phyloP scores from a whole-genome alignment of 2,113 vertebrate genomes.

The Sterna hirundo region DNA sequence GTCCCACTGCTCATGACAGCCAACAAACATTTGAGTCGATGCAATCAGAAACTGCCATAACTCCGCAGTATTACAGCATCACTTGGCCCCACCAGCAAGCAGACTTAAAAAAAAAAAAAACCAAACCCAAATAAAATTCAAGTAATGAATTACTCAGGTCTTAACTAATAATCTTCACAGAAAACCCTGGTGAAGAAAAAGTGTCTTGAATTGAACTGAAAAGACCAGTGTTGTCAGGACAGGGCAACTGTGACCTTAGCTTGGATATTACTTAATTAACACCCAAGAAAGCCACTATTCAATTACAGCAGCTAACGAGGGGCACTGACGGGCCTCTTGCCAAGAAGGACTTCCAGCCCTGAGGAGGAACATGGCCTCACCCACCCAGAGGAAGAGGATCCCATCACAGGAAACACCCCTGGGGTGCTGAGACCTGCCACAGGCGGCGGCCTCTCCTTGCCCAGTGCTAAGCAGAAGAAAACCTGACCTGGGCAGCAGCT shows the following conservation, averaged over 20 bases:
- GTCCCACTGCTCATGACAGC: not conserved
- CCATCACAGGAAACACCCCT: not conserved
- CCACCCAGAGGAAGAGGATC: not conserved
- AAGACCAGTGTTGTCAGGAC: not conserved
- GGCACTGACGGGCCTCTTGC: not conserved
- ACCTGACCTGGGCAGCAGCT: not conserved
- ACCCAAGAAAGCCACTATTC: not conserved
- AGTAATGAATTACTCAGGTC: not conserved
- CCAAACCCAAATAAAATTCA: not conserved
- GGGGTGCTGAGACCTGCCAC: fast-evolving
- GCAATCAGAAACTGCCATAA: not conserved
- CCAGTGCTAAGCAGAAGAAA: not conserved
- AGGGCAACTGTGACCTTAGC: not conserved
- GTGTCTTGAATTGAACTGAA: not conserved
- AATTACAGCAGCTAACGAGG: not conserved
- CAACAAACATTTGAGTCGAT: not conserved
- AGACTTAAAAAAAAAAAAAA: too few species aligned
- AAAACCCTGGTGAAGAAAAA: not conserved
- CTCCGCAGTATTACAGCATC: not conserved
- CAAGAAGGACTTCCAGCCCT: not conserved
- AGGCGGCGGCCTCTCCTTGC: not conserved
- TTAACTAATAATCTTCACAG: not conserved
- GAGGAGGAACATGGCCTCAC: not conserved
- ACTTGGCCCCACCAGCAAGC: not conserved
- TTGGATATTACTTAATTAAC: not conserved